These are phyloP conservation scores for Portunus trituberculatus DNA, from an alignment of 1,140 invertebrate species.

Conservation along the genomic window DNA sequence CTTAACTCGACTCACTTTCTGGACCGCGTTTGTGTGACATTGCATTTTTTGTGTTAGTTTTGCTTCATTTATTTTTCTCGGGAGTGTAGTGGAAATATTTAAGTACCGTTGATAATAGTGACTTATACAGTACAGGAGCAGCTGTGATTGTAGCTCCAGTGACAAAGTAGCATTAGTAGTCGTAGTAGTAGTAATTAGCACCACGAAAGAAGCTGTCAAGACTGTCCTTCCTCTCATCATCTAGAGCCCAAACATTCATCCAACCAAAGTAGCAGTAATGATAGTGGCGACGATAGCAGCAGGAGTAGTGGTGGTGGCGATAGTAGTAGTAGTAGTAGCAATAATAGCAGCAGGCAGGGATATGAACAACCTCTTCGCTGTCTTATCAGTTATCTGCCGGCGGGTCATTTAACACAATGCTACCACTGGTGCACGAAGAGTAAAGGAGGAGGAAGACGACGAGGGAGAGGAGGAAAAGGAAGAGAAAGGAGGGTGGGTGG, in stretches of 20 bases:
- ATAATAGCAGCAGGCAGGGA: neutral
- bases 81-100: too few relatives aligned
- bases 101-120: too few relatives aligned
- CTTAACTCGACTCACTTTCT: too few relatives aligned
- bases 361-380: too few relatives aligned
- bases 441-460: neutral
- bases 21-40: too few relatives aligned
- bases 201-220: too few relatives aligned
- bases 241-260: too few relatives aligned
- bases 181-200: too few relatives aligned
- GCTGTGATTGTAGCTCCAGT: neutral
- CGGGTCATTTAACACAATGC: neutral
- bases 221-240: too few relatives aligned
- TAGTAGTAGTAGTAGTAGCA: neutral
- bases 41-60: too few relatives aligned
- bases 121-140: neutral
- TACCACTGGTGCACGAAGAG: neutral
- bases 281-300: neutral
- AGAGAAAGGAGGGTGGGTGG: neutral
- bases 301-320: neutral
- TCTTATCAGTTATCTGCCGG: neutral
- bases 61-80: too few relatives aligned
- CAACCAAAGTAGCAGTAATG: neutral
- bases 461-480: neutral
- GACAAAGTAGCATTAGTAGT: neutral